These are phyloP conservation scores for Liasis olivaceus DNA, from an alignment of 2,797 vertebrate genomes.

Conservation along the genomic window DNA sequence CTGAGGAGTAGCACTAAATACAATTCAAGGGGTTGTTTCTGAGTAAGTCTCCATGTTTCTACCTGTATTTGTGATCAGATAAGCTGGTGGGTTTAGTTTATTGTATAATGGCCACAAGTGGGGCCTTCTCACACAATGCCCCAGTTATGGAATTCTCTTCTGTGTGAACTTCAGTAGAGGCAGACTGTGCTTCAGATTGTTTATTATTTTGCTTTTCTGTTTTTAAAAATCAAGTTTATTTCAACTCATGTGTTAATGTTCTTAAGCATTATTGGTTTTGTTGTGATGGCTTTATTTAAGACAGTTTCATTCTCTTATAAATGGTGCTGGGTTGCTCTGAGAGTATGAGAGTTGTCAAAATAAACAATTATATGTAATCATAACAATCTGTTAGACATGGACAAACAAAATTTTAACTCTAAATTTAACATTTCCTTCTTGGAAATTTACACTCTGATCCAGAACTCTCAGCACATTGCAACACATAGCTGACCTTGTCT, in stretches of 20 bases:
- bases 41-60: background rate
- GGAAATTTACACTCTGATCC: background rate
- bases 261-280: background rate
- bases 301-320: background rate
- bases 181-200: background rate
- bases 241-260: background rate
- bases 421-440: background rate
- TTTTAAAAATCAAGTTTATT: background rate
- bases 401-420: background rate
- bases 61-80: background rate
- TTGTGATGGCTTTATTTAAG: background rate
- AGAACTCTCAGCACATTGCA: background rate
- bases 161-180: background rate
- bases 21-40: background rate
- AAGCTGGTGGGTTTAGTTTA: background rate
- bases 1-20: background rate
- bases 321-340: background rate
- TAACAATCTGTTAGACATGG: background rate
- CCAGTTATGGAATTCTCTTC: background rate
- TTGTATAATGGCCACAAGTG: background rate
- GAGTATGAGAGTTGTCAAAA: background rate
- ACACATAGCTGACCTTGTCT: background rate
- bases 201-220: background rate
- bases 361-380: background rate
- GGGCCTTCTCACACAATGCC: background rate